These are phyloP conservation scores for Nautilus pompilius DNA, from an alignment of 1,140 invertebrate genomes.

Conservation along the genomic window DNA sequence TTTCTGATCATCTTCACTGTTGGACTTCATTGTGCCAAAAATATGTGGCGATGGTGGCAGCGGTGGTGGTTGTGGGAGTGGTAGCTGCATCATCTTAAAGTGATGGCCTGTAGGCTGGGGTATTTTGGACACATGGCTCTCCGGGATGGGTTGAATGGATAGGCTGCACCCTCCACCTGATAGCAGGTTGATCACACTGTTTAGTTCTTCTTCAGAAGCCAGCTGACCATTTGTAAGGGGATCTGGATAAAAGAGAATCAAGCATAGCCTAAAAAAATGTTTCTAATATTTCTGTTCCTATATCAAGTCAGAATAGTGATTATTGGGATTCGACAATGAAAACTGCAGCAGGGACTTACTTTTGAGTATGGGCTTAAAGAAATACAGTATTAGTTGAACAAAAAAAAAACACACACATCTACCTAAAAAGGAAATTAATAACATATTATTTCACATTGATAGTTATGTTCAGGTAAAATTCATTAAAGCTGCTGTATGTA, in stretches of 20 bases:
- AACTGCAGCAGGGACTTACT: neutral
- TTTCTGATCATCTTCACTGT: neutral
- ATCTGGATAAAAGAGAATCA: constrained; percentile 3
- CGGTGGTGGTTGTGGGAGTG: constrained; percentile 8
- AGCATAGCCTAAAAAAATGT: no score
- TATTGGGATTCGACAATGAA: neutral
- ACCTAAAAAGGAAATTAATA: neutral
- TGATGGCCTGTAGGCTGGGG: constrained; percentile 24
- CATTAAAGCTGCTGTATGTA: no score
- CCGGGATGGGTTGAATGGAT: neutral
- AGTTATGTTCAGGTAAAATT: no score
- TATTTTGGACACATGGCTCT: constrained; percentile 9
- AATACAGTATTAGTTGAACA: neutral
- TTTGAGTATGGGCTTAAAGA: no score
- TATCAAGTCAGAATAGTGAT: neutral
- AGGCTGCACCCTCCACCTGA: constrained; percentile 22
- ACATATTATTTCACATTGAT: no score
- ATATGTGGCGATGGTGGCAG: constrained; percentile 21
- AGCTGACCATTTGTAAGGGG: constrained; percentile 17
- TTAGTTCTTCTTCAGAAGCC: constrained; percentile 46
- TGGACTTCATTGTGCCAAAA: constrained; percentile 5
- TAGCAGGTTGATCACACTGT: constrained; percentile 46
- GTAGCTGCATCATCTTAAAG: constrained; percentile 19
- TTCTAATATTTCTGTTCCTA: constrained; percentile 1
- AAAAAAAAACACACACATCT: constrained; percentile 10